Evolutionary conservation across 2,888 invertebrate species (phyloP), one percentile per base, ranked within the genome.

Genomic region (Notocelia uddmanniana): DNA sequence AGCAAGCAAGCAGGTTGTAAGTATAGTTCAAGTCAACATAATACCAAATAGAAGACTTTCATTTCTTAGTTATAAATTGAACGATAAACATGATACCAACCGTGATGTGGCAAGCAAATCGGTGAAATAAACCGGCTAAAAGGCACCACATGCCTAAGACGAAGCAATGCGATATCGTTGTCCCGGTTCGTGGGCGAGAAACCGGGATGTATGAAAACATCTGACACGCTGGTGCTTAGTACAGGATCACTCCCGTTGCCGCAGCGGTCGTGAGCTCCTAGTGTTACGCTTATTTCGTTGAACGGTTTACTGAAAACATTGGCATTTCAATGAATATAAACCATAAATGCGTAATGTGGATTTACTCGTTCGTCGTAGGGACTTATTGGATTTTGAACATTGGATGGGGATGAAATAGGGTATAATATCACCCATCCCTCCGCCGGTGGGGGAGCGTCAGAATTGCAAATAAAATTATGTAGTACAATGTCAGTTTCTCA

Each of bases 151-250:
- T 94, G 91, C 74, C 91, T 90, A 19, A 96, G 80, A 63, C 91
- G 89, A 41, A 96, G 78, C 10, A 96, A 79, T 0, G 96, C 95
- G 11, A 95, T 86, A 83, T 96, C 95, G 76, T 95, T 94, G 26
- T 94, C 93, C 70, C 89, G 86, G 55, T 92, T 93, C 1, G 85
- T 86, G 0, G 89, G 82, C 75, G 90, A 93, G 78, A 94, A 96
- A 15, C 94, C 93, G 0, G 95, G 94, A 81, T 95, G 94, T 2
- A 94, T 76, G 10, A 89, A 83, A 23, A 95, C 85, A 6, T 89
- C 83, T 15, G 92, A 90, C 0, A 95, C 94, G 64, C 94, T 93
- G n/a, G 92, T 77, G 72, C 93, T 94, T 1, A 89, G 79, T 0
- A 94, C 94, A 1, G 94, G 91, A 5, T 90, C 83, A 54, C 94